phyloP scores from a whole-genome alignment of 53 echinoderm and acorn worm species.

The Antedon mediterranea region DNA sequence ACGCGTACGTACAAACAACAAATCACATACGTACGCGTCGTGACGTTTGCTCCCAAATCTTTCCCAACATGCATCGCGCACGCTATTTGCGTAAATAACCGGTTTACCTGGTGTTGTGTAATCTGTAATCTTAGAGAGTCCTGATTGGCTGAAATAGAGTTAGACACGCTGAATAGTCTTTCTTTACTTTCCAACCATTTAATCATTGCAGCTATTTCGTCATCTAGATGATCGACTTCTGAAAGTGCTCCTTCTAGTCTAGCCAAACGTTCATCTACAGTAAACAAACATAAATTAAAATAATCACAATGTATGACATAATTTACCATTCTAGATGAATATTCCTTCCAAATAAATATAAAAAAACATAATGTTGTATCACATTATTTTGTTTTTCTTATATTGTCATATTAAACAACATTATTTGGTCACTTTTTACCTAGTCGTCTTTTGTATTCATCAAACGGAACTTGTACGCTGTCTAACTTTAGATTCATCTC shows the following conservation, averaged over 20 bases:
- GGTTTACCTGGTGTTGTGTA: slow-evolving; percentile 62
- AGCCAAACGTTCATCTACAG: slow-evolving; percentile 80
- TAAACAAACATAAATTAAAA: too few species aligned
- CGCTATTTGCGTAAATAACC: too few species aligned
- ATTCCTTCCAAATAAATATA: too few species aligned
- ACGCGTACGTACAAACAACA: too few species aligned
- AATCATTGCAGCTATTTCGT: slow-evolving; percentile 57
- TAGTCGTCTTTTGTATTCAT: slow-evolving; percentile 67
- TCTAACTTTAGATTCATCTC: slow-evolving; percentile 90
- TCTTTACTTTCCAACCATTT: slow-evolving; percentile 86
- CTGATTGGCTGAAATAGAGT: slow-evolving; percentile 89
- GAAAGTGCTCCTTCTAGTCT: slow-evolving; percentile 85
- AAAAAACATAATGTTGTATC: too few species aligned
- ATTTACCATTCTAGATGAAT: too few species aligned
- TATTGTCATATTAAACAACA: too few species aligned
- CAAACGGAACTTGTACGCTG: slow-evolving; percentile 67
- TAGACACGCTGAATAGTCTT: slow-evolving; percentile 34
- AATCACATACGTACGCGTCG: too few species aligned
- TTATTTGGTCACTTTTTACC: slow-evolving; percentile 35
- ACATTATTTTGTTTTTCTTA: too few species aligned
- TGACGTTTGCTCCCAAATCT: too few species aligned
- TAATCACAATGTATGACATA: too few species aligned
- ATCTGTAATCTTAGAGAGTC: slow-evolving; percentile 72
- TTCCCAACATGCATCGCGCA: too few species aligned
- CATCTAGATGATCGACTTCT: slow-evolving; percentile 88